Base-by-base conservation (phyloP, 2,888 invertebrate species). In the Mimumesa dahlbomi region DNA sequence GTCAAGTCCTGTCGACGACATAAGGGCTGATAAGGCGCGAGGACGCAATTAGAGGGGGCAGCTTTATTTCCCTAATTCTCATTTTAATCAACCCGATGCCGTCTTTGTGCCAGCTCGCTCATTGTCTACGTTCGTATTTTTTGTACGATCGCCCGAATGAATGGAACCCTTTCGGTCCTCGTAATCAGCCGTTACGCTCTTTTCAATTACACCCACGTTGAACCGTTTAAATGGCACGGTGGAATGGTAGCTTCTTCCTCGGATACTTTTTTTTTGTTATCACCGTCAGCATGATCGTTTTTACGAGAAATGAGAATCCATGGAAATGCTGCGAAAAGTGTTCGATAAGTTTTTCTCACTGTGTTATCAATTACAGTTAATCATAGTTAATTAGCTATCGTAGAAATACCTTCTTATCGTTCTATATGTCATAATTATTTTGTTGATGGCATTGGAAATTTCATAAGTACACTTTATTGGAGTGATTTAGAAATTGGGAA, bases 1-100 rank as follows among this genome's bases (percentile, higher is more conserved):
- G 53, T 43, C 64, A 61, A 53, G 49, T 57, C 48, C 64, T 43
- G 53, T 16, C 46, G 49, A 52, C 73, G 75, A 76, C 71, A 68
- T 67, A 75, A 75, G 63, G 66, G n/a, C 72, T 45, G 61, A 74
- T 74, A 66, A 66, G 53, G 62, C 43, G 66, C 50, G 50, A 25
- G 56, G 40, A 7, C 67, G 68, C 80, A 81, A 83, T 83, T 82
- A 82, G 69, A 40, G 64, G 64, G 31, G 72, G 53, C 66, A 57
- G 63, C 57, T 81, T 82, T 85, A 86, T 85, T 85, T 86, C 82
- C 82, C 77, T 79, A 84, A 85, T 87, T 88, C 86, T 84, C 81
- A 77, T 83, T 87, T 87, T 88, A 87, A 88, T 88, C 85, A 87
- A 85, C 72, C 66, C 84, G 77, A 75, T 77, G 79, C 73, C 73